phyloP scores from a whole-genome alignment of 2,888 invertebrate genomes.

The Caenorhabditis afra region DNA sequence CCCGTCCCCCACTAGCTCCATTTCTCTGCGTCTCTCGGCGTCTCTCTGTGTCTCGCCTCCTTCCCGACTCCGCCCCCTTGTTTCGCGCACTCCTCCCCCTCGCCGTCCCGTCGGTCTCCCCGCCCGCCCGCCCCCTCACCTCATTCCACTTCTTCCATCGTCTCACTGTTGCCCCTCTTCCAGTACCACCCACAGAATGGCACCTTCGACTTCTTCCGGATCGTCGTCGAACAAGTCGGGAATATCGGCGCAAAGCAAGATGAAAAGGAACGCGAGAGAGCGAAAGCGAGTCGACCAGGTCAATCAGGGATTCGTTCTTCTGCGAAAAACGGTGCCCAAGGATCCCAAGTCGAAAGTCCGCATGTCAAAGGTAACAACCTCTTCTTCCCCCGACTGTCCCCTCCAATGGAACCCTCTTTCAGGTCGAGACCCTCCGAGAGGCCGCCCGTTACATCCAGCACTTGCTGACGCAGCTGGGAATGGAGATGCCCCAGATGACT shows the following conservation, averaged over 20 bases:
- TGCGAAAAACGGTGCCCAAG: constrained; percentile 59
- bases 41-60: background rate
- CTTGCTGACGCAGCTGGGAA: constrained; percentile 57
- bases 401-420: constrained; percentile 15
- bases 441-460: constrained; percentile 65
- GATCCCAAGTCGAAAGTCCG: constrained; percentile 45
- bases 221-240: constrained; percentile 30
- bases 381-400: no score
- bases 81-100: constrained; percentile 25
- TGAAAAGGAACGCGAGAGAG: constrained; percentile 63
- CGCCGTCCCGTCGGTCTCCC: background rate
- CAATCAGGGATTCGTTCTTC: constrained; percentile 64
- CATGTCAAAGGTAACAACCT: constrained; percentile 61
- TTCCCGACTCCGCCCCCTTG: constrained; percentile 37
- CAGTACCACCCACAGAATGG: constrained; percentile 17
- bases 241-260: constrained; percentile 44
- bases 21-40: constrained; percentile 9
- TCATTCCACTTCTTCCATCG: background rate
- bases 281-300: constrained; percentile 67
- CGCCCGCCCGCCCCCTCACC: background rate
- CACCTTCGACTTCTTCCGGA: constrained; percentile 17
- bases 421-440: constrained; percentile 69
- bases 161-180: background rate
- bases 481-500: constrained; percentile 28
- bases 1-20: background rate